Base-by-base conservation (phyloP, 2,797 vertebrate genomes). In the Crocidura indochinensis region DNA sequence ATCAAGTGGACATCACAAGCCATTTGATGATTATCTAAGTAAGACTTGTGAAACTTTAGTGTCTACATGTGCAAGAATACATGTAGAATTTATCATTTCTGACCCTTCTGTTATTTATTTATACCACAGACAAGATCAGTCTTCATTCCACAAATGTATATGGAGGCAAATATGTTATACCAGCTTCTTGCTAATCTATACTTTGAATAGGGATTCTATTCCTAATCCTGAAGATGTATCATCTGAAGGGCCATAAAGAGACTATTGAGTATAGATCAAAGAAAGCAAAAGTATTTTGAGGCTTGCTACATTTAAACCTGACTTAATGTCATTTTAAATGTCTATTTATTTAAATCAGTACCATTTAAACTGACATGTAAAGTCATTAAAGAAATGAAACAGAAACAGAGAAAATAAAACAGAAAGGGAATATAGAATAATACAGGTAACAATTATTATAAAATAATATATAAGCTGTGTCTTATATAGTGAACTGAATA, bases 261-360 rank as follows among this genome's bases (percentile, higher is more conserved):
- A 89, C 56, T 17, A 73, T 46, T 17, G 72, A 46, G 72, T 93
- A 71, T 72, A 62, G 82, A 14, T 90, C 87, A 22, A 49, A 96
- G 46, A 91, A 92, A 93, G 67, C 17, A 89, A 95, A 94, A 73
- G 44, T n/a, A 79, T 78, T 60, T 88, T 96, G 94, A 94, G 88
- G 94, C 91, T 78, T 89, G 85, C 4, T 19, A 0, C 75, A 84
- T 90, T 92, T 84, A 96, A 95, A 92, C 90, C n/a, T 87, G 0
- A 1, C 46, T 93, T 95, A 94, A 95, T 97, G 94, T 96, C 49
- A 74, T 95, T 96, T 94, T 95, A 96, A 85, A 74, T 78, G 64
- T 95, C 76, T 85, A 24, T 94, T 94, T 91, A 72, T 87, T 38
- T 90, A 91, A n/a, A 94, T 91, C 85, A 86, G 90, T 96, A 96